Conservation (phyloP, 2,888 invertebrate genomes). For the Dicycla oo region DNA sequence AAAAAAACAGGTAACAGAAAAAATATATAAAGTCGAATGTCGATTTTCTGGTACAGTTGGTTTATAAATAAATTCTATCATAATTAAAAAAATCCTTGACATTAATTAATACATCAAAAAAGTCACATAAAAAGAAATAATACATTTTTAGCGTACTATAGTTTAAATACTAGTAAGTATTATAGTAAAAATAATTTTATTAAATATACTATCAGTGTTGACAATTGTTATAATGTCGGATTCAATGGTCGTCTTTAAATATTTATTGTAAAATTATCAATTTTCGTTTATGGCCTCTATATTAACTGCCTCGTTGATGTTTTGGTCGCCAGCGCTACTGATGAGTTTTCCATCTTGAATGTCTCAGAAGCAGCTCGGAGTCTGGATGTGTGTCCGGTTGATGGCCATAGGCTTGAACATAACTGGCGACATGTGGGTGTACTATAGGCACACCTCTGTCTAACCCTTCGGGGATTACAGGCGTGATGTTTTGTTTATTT, state of each 20-base stretch:
- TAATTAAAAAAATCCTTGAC: neutral
- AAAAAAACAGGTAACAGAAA: neutral
- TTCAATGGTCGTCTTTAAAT: slow-evolving; percentile 28
- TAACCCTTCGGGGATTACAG: neutral
- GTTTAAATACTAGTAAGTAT: slow-evolving; percentile 49
- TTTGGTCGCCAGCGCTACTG: neutral
- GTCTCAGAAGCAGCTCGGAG: no score
- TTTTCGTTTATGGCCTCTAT: slow-evolving; percentile 22
- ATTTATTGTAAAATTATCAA: slow-evolving; percentile 29
- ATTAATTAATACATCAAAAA: slow-evolving; percentile 18
- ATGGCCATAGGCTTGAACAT: no score
- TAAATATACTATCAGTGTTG: slow-evolving; percentile 56
- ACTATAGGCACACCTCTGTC: neutral
- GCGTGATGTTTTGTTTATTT: neutral
- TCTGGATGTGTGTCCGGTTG: no score
- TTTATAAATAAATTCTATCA: neutral
- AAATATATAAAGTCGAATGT: no score
- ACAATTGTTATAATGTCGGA: slow-evolving; percentile 41
- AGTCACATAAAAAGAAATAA: slow-evolving; percentile 26
- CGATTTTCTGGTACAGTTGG: neutral
- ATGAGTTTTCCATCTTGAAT: neutral
- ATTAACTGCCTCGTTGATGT: neutral
- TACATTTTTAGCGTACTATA: slow-evolving; percentile 50
- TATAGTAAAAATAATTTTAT: slow-evolving; percentile 53
- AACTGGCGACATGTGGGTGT: no score